Evolutionary conservation across 2,797 vertebrate genomes (phyloP).

Genomic region (Rhinophrynus dorsalis): DNA sequence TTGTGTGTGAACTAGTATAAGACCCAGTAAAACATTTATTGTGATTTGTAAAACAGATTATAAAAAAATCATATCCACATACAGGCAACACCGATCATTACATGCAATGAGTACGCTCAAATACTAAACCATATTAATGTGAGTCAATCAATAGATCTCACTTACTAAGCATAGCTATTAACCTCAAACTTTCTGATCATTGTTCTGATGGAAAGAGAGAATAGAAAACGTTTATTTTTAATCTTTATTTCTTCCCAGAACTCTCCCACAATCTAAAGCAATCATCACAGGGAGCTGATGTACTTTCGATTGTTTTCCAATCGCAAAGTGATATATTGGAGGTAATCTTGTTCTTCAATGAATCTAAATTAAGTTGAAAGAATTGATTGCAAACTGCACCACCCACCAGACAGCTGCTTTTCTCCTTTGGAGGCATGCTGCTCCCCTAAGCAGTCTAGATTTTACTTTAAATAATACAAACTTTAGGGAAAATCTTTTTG

Average conservation of each 20-base stretch:
- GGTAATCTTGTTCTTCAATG: constrained; percentile 50
- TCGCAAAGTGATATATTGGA: constrained; percentile 50
- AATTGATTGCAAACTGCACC: constrained; percentile 49
- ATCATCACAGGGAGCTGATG: constrained; percentile 49
- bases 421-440: constrained; percentile 33
- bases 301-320: constrained; percentile 51
- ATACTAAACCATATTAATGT: constrained; percentile 49
- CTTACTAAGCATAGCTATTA: constrained; percentile 51
- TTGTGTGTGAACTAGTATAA: constrained; percentile 26
- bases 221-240: constrained; percentile 49
- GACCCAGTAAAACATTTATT: constrained; percentile 40
- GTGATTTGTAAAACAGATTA: constrained; percentile 46
- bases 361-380: constrained; percentile 48
- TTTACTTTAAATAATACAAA: constrained; percentile 48
- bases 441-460: constrained; percentile 19
- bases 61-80: constrained; percentile 25
- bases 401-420: constrained; percentile 38
- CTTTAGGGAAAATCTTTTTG: constrained; percentile 41
- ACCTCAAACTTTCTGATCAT: constrained; percentile 48
- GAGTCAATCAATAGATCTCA: constrained; percentile 46
- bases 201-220: constrained; percentile 30
- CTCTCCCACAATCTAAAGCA: constrained; percentile 46
- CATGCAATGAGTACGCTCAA: constrained; percentile 31
- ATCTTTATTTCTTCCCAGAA: constrained; percentile 50
- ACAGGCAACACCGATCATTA: constrained; percentile 26